Evolutionary conservation across 1,140 invertebrate genomes (phyloP).

Genomic region (Drosophila triauraria): DNA sequence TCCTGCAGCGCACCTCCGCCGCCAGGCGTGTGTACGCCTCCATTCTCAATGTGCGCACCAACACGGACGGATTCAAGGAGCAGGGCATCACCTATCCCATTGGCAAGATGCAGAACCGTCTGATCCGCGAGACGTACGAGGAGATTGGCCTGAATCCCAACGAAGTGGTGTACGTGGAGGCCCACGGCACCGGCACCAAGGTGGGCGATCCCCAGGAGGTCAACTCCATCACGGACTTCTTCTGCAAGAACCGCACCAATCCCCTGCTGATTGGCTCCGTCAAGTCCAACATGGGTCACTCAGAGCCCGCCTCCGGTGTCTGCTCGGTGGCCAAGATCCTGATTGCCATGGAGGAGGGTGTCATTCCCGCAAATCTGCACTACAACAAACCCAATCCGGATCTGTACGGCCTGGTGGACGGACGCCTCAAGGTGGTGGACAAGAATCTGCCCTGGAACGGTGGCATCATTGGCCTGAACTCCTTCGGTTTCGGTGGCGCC

Average conservation of each 20-base stretch:
- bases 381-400: slow-evolving; percentile 94
- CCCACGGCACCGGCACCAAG: slow-evolving; percentile 98
- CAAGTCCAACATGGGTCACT: slow-evolving; percentile 99
- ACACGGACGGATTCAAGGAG: slow-evolving; percentile 95
- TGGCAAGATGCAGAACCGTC: slow-evolving; percentile 93
- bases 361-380: slow-evolving; percentile 96
- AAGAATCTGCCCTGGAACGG: slow-evolving; percentile 93
- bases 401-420: slow-evolving; percentile 94
- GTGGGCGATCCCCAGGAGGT: slow-evolving; percentile 98
- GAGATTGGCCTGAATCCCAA: slow-evolving; percentile 93
- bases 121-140: slow-evolving; percentile 94
- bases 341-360: slow-evolving; percentile 94
- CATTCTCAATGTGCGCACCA: slow-evolving; percentile 93
- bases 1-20: slow-evolving; percentile 91
- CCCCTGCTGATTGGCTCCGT: slow-evolving; percentile 97
- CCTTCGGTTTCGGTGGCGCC: slow-evolving; percentile 98
- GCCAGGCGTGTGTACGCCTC: slow-evolving; percentile 94
- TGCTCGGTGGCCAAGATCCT: slow-evolving; percentile 96
- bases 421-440: slow-evolving; percentile 94
- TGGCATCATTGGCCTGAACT: slow-evolving; percentile 95
- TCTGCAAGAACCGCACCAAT: slow-evolving; percentile 92
- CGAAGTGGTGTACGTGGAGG: slow-evolving; percentile 95
- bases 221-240: slow-evolving; percentile 96
- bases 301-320: slow-evolving; percentile 96
- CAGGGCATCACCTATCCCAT: slow-evolving; percentile 96